Conservation (phyloP, 1,140 invertebrate genomes). For the Physella acuta region DNA sequence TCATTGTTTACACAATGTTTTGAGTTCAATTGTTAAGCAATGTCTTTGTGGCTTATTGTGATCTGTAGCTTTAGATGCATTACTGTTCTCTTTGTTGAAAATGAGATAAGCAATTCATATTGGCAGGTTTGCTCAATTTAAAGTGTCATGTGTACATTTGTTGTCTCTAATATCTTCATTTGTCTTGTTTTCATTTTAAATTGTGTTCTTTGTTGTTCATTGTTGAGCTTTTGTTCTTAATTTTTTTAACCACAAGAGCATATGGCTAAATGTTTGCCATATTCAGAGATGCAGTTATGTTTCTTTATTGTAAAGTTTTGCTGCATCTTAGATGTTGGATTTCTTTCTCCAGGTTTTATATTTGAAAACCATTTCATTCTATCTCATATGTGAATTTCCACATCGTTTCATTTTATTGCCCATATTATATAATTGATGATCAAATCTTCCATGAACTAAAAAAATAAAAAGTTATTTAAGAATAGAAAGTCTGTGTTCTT, state of each 20-base stretch:
- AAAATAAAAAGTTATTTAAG: neutral
- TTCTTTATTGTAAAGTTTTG: constrained; percentile 3
- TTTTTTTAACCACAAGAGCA: neutral
- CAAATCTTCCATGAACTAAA: constrained; percentile 13
- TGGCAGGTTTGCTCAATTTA: constrained; percentile 5
- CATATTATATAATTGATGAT: constrained; percentile 16
- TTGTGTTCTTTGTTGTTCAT: constrained; percentile 12
- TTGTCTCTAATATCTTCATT: neutral
- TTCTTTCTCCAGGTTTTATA: constrained; percentile 2
- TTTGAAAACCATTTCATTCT: neutral
- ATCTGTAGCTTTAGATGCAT: neutral
- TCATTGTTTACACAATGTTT: neutral
- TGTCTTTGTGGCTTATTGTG: neutral
- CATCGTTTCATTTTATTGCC: neutral
- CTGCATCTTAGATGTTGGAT: neutral
- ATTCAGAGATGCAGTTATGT: neutral
- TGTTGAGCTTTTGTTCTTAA: neutral
- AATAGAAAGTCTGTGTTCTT: too few relatives aligned
- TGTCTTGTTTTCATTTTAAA: neutral
- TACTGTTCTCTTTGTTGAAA: neutral
- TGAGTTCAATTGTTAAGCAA: neutral
- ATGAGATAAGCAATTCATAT: neutral
- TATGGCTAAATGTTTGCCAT: neutral
- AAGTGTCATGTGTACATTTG: constrained; percentile 2
- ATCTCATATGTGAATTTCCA: constrained; percentile 14